A percentile compares a stretch with the other conserved stretches of the same genome.
These are phyloP conservation scores for Saccostrea echinata DNA, from an alignment of 1,140 invertebrate species.

Conservation along the genomic window DNA sequence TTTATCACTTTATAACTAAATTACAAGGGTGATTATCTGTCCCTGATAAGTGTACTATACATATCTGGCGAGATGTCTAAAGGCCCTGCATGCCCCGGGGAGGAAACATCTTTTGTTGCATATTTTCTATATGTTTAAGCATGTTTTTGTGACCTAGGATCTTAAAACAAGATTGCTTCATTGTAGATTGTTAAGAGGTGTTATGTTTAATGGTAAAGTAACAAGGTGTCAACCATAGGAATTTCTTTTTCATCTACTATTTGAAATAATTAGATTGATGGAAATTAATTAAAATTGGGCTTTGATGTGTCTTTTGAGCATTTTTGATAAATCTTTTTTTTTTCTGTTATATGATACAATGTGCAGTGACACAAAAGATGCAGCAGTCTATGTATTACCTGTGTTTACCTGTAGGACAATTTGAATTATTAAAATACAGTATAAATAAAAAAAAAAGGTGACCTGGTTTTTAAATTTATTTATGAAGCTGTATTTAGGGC, in stretches of 20 bases:
- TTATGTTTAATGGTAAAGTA: neutral
- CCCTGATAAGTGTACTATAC: neutral
- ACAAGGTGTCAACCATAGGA: neutral
- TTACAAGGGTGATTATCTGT: slow-evolving; percentile 26
- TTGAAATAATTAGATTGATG: slow-evolving; percentile 9
- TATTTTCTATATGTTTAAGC: neutral
- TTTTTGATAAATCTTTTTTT: neutral
- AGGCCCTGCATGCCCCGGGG: neutral
- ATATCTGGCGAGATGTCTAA: neutral
- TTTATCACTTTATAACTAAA: slow-evolving; percentile 30
- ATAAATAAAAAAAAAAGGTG: neutral
- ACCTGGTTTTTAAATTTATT: neutral
- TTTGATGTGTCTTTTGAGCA: neutral
- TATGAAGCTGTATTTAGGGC: neutral
- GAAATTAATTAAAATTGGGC: neutral
- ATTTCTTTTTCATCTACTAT: neutral
- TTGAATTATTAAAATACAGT: neutral
- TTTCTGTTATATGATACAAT: neutral
- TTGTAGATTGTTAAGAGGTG: neutral
- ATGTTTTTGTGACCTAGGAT: slow-evolving; percentile 2
- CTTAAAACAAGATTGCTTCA: neutral
- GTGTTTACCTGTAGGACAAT: slow-evolving; percentile 6
- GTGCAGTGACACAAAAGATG: neutral
- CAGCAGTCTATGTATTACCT: neutral
- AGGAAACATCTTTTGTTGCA: neutral